Conservation (phyloP, 1,140 invertebrate genomes). For the Globodera rostochiensis region DNA sequence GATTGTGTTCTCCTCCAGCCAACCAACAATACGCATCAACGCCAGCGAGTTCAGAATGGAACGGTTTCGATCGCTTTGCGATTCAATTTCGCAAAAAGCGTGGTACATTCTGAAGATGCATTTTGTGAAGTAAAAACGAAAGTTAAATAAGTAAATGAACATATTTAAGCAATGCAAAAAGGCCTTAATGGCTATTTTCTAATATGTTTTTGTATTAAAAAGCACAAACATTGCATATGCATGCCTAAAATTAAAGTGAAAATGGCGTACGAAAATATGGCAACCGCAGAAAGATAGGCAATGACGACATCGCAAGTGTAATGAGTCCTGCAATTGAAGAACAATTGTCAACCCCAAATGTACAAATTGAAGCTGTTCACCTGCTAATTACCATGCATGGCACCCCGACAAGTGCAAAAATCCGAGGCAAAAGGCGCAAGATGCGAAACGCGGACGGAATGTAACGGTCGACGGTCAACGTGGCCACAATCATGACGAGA, state of each 20-base stretch:
- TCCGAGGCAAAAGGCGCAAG: constrained; percentile 34
- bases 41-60: constrained; percentile 47
- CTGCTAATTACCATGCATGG: constrained; percentile 44
- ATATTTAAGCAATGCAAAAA: too few species aligned
- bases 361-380: not conserved
- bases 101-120: constrained; percentile 56
- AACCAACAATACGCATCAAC: constrained; percentile 51
- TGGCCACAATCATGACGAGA: constrained; percentile 55
- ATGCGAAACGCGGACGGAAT: constrained; percentile 38
- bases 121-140: too few species aligned
- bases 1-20: constrained; percentile 61
- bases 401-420: constrained; percentile 42
- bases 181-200: too few species aligned
- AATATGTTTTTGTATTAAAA: too few species aligned
- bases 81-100: constrained; percentile 60
- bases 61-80: constrained; percentile 51
- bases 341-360: not conserved
- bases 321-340: constrained; percentile 32
- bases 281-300: constrained; percentile 53
- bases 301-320: constrained; percentile 54
- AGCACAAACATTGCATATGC: too few species aligned
- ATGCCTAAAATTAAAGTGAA: not conserved
- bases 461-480: constrained; percentile 52
- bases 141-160: too few species aligned
- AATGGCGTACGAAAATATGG: constrained; percentile 54